Evolutionary conservation across 23 tunicate genomes (phyloP), one percentile per base, ranked within the genome.

Genomic region (Halocynthia aurantium): DNA sequence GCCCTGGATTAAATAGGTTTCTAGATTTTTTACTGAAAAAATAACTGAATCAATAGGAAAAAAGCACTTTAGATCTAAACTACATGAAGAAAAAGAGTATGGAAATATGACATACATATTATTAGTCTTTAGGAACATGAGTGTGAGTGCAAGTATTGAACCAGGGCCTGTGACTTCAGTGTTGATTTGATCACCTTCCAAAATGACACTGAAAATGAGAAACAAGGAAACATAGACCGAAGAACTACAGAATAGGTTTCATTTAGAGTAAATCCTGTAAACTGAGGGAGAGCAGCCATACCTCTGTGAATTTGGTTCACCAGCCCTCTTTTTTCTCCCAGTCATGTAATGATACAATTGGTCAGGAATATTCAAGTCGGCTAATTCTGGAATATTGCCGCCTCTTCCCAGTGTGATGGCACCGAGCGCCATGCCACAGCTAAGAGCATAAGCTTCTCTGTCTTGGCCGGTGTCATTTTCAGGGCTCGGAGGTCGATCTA

Each of bases 361-460:
- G 52, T 92, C 85, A 6, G 92, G 71, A 58, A 92, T 86, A 78
- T 82, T 82, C 7, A 92, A 78, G 73, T 92, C 98, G 4, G 86
- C 86, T 6, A 92, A 69, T 51, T 86, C 88, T 8, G 81, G 81
- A 22, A 82, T 67, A 7, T 75, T 73, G 52, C 77, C 83, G 8
- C 99, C 99, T 61, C 69, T 72, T 19, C 99, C 99, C 0, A 87
- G 83, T 6, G 90, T 77, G 6, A 94, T 86, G 84, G 93, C 74
- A 44, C 99, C 99, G 21, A 94, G 86, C 0, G 99, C 95, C 58
- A 88, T 83, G 53, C 99, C 99, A 56, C 97, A 84, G 54, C 86
- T 78, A 6, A 88, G 53, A 11, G 99, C 84, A 65, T 94, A 94
- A 50, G 95, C 85, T 65, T 94, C 99, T 17, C 95, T 58, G 61